Evolutionary conservation across 2,113 vertebrate species (phyloP).

Genomic region (Dicaeum eximium): DNA sequence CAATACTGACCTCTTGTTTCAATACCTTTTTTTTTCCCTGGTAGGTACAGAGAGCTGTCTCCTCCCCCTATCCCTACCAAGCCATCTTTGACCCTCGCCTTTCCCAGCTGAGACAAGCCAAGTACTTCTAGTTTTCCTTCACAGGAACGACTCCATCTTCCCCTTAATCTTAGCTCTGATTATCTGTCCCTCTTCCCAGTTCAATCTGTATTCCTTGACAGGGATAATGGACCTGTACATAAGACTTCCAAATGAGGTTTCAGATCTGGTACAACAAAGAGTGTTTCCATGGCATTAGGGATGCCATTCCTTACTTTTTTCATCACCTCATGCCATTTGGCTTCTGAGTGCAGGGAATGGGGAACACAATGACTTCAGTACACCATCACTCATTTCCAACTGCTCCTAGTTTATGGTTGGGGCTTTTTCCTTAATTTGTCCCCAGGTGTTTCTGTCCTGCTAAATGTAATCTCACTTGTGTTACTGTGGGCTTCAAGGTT

Average conservation of each 20-base stretch:
- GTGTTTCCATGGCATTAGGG: neutral
- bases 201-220: neutral
- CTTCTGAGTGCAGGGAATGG: neutral
- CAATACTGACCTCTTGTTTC: neutral
- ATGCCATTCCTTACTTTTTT: neutral
- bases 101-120: neutral
- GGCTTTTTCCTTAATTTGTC: neutral
- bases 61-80: neutral
- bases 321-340: neutral
- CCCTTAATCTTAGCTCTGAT: neutral
- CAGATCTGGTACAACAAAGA: neutral
- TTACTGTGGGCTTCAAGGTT: neutral
- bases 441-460: neutral
- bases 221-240: rapidly evolving
- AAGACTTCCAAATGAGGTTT: neutral
- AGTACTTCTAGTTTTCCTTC: neutral
- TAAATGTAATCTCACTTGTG: neutral
- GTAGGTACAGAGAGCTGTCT: neutral
- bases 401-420: neutral
- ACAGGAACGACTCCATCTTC: neutral
- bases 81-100: neutral
- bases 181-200: neutral
- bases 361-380: neutral
- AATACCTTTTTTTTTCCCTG: neutral
- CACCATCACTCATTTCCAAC: neutral